These are phyloP conservation scores for Saccostrea cuccullata DNA, from an alignment of 1,140 invertebrate genomes.

Conservation along the genomic window DNA sequence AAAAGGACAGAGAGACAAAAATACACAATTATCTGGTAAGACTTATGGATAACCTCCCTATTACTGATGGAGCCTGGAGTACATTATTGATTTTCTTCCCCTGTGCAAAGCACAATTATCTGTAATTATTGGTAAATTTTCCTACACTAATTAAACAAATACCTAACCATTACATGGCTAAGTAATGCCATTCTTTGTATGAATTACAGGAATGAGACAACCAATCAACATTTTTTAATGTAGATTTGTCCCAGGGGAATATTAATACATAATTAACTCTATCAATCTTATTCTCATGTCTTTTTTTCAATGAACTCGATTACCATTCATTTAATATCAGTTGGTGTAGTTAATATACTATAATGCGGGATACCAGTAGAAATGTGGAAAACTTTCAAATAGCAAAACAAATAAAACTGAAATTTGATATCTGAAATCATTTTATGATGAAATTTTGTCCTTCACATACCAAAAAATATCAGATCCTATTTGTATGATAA, in stretches of 20 bases:
- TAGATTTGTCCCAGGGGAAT: background rate
- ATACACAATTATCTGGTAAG: background rate
- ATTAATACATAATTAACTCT: background rate
- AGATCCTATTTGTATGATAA: too few species aligned
- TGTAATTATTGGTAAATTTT: constrained; percentile 4
- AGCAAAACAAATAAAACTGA: too few species aligned
- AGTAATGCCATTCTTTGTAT: background rate
- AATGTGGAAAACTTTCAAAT: background rate
- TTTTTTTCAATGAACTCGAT: background rate
- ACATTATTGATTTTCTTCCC: background rate
- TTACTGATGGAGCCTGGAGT: background rate
- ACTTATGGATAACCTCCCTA: background rate
- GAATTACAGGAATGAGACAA: background rate
- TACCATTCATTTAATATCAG: background rate
- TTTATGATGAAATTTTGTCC: too few species aligned
- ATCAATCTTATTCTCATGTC: background rate
- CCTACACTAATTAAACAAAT: constrained; percentile 20
- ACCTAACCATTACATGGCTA: background rate
- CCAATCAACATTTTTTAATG: background rate
- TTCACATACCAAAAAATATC: too few species aligned
- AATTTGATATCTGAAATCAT: too few species aligned
- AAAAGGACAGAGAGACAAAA: background rate
- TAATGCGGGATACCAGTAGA: background rate
- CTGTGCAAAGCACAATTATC: background rate
- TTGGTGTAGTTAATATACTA: background rate